Evolutionary conservation across 2,113 vertebrate species (phyloP), one percentile per base, ranked within the genome.

Genomic region (Corythoichthys haematopterus): DNA sequence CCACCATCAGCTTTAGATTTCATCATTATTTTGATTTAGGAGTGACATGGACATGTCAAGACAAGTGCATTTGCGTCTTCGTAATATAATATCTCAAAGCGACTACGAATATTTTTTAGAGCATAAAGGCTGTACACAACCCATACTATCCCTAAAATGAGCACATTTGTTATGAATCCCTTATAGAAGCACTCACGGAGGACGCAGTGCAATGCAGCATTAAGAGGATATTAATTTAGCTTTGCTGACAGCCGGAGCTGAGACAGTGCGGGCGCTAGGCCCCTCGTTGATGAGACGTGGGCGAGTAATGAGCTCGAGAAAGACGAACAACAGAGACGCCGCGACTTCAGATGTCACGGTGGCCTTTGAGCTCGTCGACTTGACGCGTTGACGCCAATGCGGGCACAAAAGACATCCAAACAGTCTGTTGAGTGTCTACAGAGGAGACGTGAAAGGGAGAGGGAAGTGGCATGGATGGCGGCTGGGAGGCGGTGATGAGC

Each of bases 361-460:
- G 47, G 61, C 70, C 70, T 84, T 74, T 80, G 74, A 81, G 80
- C 76, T 71, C 45, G 78, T 79, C 72, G 80, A 74, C 76, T 75
- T 82, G 66, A 77, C 76, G 71, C 69, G 48, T 55, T 59, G 48
- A 1, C 72, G 77, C 63, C 36, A 15, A 77, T 78, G 33, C 55
- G 33, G 53, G 53, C 85, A 75, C 71, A 68, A 64, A 66, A 80
- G 62, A 73, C 71, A 71, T 70, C 64, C 55, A 69, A 79, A 79
- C 69, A 60, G 68, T 75, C 71, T 75, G 66, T 80, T 60, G 68
- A 65, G 66, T 57, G 64, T 59, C 69, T 58, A 53, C 1, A 43
- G 48, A 78, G 61, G 45, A 40, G 51, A 55, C 79, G 76, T 78
- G 75, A 52, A 57, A 55, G 66, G 65, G 66, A 75, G 68, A 64